A percentile compares a stretch with the other conserved stretches of the same genome.
Evolutionary conservation across 2,888 invertebrate genomes (phyloP).

Genomic region (Alsophila aescularia): DNA sequence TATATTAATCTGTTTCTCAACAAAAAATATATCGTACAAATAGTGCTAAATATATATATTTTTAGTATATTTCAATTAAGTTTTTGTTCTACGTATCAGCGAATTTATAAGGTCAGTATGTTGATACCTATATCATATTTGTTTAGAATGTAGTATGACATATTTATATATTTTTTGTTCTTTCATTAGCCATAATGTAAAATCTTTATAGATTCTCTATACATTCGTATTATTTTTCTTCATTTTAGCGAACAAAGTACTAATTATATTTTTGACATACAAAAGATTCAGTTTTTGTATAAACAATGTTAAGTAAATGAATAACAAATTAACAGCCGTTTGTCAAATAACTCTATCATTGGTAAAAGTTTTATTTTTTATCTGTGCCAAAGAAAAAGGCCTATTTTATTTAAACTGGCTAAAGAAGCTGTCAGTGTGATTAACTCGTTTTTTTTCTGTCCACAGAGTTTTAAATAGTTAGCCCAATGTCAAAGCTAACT

Average conservation of each 20-base stretch:
- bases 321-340: constrained; percentile 16
- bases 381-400: not conserved
- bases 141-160: constrained; percentile 21
- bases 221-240: not conserved
- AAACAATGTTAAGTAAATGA: not conserved
- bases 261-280: too few relatives aligned
- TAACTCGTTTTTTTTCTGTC: constrained; percentile 69
- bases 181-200: constrained; percentile 10
- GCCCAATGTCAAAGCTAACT: constrained; percentile 79
- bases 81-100: constrained; percentile 34
- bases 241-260: too few relatives aligned
- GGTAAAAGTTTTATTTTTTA: not conserved
- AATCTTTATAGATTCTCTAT: constrained; percentile 6
- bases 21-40: constrained; percentile 79
- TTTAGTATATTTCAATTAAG: constrained; percentile 16
- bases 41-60: constrained; percentile 55
- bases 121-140: constrained; percentile 14
- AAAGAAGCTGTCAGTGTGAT: constrained; percentile 42
- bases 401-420: constrained; percentile 14
- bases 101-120: constrained; percentile 36
- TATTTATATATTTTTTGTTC: constrained; percentile 21
- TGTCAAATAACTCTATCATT: not conserved
- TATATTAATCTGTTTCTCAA: constrained; percentile 74
- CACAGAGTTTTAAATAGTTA: constrained; percentile 72
- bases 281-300: not conserved